Base-by-base conservation (phyloP, 2,888 invertebrate species). In the Stomorhina lunata region DNA sequence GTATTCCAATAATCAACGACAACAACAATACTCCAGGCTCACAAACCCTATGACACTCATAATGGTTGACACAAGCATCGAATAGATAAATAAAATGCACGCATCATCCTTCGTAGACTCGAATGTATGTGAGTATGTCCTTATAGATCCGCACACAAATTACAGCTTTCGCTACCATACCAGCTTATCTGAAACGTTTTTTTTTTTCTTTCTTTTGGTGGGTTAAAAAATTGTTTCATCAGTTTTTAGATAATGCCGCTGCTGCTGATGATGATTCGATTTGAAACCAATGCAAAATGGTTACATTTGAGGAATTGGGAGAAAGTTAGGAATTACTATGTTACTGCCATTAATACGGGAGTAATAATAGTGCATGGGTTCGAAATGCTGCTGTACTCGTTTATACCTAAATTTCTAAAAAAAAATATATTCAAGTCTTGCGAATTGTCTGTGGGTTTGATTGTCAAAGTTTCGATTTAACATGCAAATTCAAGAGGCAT, bases 181-280 rank as follows among this genome's bases (percentile, higher is more conserved):
- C 77, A 77, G 77, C 77, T 77, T 69, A 77, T 69, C 69, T 32
- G 6, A 22, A 10, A 61, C 22, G 15, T 29, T 68, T 53, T 17
- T 29, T 9, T 43, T 59, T 10, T 29, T 69, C 5, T 7, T 25
- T 37, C 15, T 29, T 25, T 34, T 66, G 15, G 17, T 53, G 7
- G 7, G 4, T 20, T 5, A 12, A 57, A 66, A 37, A 66, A 43
- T 9, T 72, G 20, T 71, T 81, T 66, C 77, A 68, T 81, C 72
- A 66, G 20, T n/a, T n/a, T n/a, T n/a, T 72, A 29, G 61, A 65
- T n/a, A n/a, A n/a, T n/a, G n/a, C n/a, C n/a, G n/a, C n/a, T n/a
- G n/a, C n/a, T 65, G 63, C n/a, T 75, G 75, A 55, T 77, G 76
- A 45, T 77, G 61, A 81, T 81, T 81, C 72, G 77, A 72, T 81